Base-by-base conservation (phyloP, 2,888 invertebrate genomes). In the Sarcophaga carnaria region DNA sequence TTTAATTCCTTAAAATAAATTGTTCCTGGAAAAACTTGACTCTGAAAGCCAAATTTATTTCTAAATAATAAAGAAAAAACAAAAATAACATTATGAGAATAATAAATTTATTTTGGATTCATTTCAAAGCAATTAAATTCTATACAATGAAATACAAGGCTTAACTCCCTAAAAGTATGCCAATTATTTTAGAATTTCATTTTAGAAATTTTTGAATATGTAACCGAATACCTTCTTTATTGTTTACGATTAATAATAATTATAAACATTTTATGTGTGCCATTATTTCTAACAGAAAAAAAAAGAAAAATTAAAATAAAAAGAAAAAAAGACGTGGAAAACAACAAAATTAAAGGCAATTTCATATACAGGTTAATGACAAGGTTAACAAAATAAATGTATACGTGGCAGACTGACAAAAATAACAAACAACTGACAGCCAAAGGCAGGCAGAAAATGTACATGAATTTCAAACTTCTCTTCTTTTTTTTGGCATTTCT, bases 141-240 rank as follows among this genome's bases (percentile, higher is more conserved):
- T 12, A 14, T 22, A 17, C n/a, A 66, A n/a, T 77, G 27, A 4
- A 67, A 54, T 54, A 54, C 37, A 67, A 54, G 22, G 27, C 12
- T 17, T 22, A 71, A 79, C 49, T 0, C 37, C 63, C 70, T 79
- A 71, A 70, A 63, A 71, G 71, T 63, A 54, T 79, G 59, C 45
- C 64, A 72, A 72, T 80, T 72, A 66, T 17, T 54, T 54, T 54
- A 14, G 54, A 0, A 49, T 45, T 45, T 59, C 6, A 45, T 64
- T 74, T 17, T 76, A 59, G n/a, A 14, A 17, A 2, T 22, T 54
- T 66, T 27, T 27, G 20, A 14, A 37, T 37, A 37, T 37, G 37
- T 37, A 37, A 10, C 37, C 64, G 10, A 0, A 2, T 27, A 37
- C 6, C 1, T 37, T 37, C 27, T 37, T 37, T 37, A 37, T 37